Conservation (phyloP, 64 coral and sea anemone genomes). For the Montipora foliosa region DNA sequence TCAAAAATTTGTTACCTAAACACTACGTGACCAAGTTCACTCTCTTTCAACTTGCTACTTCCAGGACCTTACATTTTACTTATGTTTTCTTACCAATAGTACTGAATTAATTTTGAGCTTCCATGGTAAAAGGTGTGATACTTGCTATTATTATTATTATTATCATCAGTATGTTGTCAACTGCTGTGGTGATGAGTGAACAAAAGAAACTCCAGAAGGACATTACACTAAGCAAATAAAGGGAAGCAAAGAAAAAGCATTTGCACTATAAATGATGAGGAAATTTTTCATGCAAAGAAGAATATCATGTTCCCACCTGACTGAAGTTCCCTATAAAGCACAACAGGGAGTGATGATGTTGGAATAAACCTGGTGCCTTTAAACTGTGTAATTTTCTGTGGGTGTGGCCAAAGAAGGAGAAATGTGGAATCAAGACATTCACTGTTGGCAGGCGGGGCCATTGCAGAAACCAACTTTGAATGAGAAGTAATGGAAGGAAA, state of each 20-base stretch:
- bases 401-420: slow-evolving; percentile 83
- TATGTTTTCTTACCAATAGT: too few relatives aligned
- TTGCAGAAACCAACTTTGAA: not conserved
- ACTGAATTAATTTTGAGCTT: too few relatives aligned
- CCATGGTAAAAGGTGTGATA: too few relatives aligned
- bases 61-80: too few relatives aligned
- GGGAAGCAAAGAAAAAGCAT: not conserved
- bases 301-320: slow-evolving; percentile 58
- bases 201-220: too few relatives aligned
- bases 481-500: not conserved
- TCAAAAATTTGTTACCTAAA: too few relatives aligned
- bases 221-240: too few relatives aligned
- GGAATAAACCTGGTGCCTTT: slow-evolving; percentile 81
- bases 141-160: not conserved
- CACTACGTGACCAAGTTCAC: too few relatives aligned
- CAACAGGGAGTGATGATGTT: slow-evolving; percentile 61
- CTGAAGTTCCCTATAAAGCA: slow-evolving; percentile 46
- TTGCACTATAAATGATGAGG: not conserved
- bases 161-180: too few relatives aligned
- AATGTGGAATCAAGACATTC: slow-evolving; percentile 54
- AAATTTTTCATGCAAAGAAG: not conserved
- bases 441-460: slow-evolving; percentile 14
- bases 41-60: too few relatives aligned
- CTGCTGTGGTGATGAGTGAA: too few relatives aligned
- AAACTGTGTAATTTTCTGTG: slow-evolving; percentile 80